phyloP scores from a whole-genome alignment of 2,888 invertebrate genomes.

The Acleris cristana region DNA sequence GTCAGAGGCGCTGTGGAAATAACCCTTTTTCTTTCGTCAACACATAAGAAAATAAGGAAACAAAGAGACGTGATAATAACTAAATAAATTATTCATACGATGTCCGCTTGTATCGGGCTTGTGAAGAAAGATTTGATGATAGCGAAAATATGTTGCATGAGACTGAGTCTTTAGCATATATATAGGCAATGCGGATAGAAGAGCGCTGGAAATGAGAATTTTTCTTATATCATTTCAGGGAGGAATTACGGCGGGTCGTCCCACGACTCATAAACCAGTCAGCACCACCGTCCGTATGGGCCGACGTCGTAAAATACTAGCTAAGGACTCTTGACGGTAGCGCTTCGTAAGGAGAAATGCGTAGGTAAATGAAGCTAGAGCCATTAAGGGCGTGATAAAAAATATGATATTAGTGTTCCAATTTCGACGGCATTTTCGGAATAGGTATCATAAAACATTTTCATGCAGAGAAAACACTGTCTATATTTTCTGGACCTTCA shows the following conservation, averaged over 20 bases:
- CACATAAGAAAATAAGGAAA: slow-evolving; percentile 55
- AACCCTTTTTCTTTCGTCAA: slow-evolving; percentile 46
- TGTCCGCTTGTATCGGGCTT: slow-evolving; percentile 55
- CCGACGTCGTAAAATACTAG: slow-evolving; percentile 62
- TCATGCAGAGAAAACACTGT: neutral
- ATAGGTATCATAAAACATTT: neutral
- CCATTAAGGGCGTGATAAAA: slow-evolving; percentile 41
- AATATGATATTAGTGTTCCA: slow-evolving; percentile 27
- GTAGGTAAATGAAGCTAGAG: slow-evolving; percentile 40
- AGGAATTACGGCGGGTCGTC: slow-evolving; percentile 52
- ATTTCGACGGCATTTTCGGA: slow-evolving; percentile 1
- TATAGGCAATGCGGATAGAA: slow-evolving; percentile 51
- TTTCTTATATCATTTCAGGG: slow-evolving; percentile 59
- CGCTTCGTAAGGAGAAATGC: slow-evolving; percentile 53
- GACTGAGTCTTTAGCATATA: slow-evolving; percentile 41
- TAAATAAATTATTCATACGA: slow-evolving; percentile 69
- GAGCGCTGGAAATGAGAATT: slow-evolving; percentile 55
- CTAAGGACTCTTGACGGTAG: slow-evolving; percentile 57
- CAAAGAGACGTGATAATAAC: slow-evolving; percentile 60
- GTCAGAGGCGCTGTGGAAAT: slow-evolving; percentile 45
- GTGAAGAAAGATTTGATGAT: slow-evolving; percentile 63
- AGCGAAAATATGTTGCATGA: slow-evolving; percentile 53
- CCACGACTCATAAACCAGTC: slow-evolving; percentile 69
- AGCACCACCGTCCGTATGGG: slow-evolving; percentile 55
- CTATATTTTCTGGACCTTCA: slow-evolving; percentile 10